A percentile compares a stretch with the other conserved stretches of the same genome.
Evolutionary conservation across 1,140 invertebrate species (phyloP).

Genomic region (Sycophaga agraensis): DNA sequence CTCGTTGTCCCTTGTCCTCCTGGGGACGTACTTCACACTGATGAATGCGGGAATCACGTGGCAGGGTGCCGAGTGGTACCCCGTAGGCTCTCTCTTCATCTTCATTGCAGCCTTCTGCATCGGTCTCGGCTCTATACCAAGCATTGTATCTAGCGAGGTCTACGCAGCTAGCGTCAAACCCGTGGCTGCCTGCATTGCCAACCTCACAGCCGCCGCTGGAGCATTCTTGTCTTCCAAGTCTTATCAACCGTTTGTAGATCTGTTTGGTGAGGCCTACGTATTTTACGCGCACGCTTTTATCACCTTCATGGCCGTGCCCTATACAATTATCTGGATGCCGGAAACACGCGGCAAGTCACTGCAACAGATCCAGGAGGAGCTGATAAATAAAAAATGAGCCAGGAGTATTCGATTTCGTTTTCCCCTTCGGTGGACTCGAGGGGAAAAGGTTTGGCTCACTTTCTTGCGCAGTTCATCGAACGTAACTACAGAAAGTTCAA

Average conservation of each 20-base stretch:
- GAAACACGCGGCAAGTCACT: slow-evolving; percentile 82
- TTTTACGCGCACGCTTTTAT: slow-evolving; percentile 30
- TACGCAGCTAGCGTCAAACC: slow-evolving; percentile 70
- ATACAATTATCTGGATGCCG: slow-evolving; percentile 66
- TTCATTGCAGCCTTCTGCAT: slow-evolving; percentile 40
- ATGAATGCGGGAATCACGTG: slow-evolving; percentile 55
- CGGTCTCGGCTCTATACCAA: slow-evolving; percentile 70
- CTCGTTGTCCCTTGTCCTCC: slow-evolving; percentile 56
- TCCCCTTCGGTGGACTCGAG: no score
- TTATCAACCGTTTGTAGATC: slow-evolving; percentile 65
- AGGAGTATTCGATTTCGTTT: no score
- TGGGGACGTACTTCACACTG: slow-evolving; percentile 66
- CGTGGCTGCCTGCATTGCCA: slow-evolving; percentile 67
- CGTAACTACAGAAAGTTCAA: no score
- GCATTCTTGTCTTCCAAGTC: slow-evolving; percentile 74
- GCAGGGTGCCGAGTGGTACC: slow-evolving; percentile 32
- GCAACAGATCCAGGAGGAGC: slow-evolving; percentile 42
- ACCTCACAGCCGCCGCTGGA: slow-evolving; percentile 68
- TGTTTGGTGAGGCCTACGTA: slow-evolving; percentile 52
- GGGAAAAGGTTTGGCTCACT: no score
- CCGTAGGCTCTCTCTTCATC: slow-evolving; percentile 29
- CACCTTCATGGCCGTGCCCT: slow-evolving; percentile 65
- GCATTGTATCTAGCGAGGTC: slow-evolving; percentile 72
- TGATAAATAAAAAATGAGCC: no score
- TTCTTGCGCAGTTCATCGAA: no score